Conservation (phyloP, 2,797 vertebrate species). For the Cheirogaleus major region DNA sequence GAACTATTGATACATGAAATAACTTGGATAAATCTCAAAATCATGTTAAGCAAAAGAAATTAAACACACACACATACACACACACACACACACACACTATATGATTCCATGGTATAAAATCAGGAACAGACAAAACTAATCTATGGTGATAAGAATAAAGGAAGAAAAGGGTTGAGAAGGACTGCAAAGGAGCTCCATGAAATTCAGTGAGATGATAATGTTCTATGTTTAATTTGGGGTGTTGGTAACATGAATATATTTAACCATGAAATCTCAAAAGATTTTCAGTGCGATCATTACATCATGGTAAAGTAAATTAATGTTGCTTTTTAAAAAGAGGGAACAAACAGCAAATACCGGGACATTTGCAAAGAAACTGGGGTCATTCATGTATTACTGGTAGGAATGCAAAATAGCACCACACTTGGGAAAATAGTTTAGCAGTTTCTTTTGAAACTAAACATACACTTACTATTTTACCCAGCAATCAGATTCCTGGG, state of each 20-base stretch:
- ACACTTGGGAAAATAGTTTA: not conserved
- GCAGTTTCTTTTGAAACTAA: not conserved
- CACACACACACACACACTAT: not conserved
- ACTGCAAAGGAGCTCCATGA: too few relatives aligned
- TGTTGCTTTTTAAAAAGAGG: not conserved
- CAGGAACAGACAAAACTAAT: not conserved
- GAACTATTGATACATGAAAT: not conserved
- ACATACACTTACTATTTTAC: not conserved
- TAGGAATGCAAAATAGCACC: not conserved
- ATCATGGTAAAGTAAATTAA: not conserved
- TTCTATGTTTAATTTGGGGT: not conserved
- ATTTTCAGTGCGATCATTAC: not conserved
- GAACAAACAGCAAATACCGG: not conserved
- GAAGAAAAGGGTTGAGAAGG: not conserved
- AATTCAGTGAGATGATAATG: not conserved
- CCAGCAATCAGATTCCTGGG: not conserved
- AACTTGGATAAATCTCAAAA: not conserved
- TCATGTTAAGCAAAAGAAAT: not conserved
- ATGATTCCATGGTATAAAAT: not conserved
- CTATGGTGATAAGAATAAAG: not conserved
- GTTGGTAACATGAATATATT: not conserved
- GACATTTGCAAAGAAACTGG: not conserved
- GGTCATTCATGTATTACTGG: not conserved
- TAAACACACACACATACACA: not conserved
- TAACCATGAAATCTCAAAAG: not conserved